A percentile compares a stretch with the other conserved stretches of the same genome.
phyloP scores from a whole-genome alignment of 2,797 vertebrate species.

The Danio tinwini region DNA sequence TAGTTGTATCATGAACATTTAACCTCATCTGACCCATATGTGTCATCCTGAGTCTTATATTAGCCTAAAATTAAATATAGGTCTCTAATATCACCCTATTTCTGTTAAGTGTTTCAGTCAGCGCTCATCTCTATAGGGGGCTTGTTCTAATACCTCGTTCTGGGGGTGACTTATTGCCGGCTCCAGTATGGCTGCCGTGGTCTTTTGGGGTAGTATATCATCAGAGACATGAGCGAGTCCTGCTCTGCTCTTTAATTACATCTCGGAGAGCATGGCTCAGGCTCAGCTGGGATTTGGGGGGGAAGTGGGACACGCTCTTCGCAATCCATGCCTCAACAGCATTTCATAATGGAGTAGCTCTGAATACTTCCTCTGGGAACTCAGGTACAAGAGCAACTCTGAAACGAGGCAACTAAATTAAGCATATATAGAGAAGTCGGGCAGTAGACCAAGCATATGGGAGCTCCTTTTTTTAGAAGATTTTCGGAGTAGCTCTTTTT shows the following conservation, averaged over 20 bases:
- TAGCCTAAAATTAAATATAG: constrained; percentile 47
- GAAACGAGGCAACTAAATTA: constrained; percentile 36
- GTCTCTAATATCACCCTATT: constrained; percentile 12
- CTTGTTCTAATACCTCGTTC: constrained; percentile 2
- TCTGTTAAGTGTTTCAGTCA: constrained; percentile 19
- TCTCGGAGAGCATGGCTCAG: constrained; percentile 23
- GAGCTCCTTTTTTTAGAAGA: constrained; percentile 1
- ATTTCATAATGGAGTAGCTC: constrained; percentile 34
- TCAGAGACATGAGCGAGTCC: constrained; percentile 24
- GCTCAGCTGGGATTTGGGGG: constrained; percentile 40
- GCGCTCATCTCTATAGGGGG: not conserved
- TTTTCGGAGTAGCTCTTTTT: constrained; percentile 14
- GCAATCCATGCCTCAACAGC: constrained; percentile 32
- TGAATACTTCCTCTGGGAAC: constrained; percentile 36
- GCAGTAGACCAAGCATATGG: constrained; percentile 50
- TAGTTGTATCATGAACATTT: constrained; percentile 48
- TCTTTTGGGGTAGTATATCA: constrained; percentile 15
- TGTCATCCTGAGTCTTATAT: not conserved
- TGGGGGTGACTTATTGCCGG: constrained; percentile 4
- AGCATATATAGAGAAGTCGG: constrained; percentile 51
- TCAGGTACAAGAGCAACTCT: constrained; percentile 9
- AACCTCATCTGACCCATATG: constrained; percentile 25
- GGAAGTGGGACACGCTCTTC: constrained; percentile 41
- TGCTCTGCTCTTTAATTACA: constrained; percentile 52
- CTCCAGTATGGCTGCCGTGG: not conserved